phyloP scores from a whole-genome alignment of 2,888 invertebrate genomes.

The Gymnocheta viridis region DNA sequence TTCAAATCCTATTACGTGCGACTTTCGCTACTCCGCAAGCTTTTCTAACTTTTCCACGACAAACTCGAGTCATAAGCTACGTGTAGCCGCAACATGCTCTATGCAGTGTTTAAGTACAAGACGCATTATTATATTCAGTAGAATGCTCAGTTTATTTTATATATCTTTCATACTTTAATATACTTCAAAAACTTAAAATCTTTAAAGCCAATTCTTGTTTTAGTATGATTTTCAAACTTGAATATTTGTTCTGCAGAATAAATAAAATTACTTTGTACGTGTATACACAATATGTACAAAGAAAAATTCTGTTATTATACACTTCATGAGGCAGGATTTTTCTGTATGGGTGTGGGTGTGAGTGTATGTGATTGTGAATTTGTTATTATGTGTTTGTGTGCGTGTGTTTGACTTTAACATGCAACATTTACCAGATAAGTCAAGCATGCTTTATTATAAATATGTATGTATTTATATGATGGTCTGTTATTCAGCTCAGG shows the following conservation, averaged over 20 bases:
- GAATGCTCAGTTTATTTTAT: neutral
- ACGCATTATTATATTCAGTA: no score
- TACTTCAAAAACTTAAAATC: neutral
- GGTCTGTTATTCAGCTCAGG: constrained; percentile 57
- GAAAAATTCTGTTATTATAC: no score
- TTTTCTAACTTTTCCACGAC: no score
- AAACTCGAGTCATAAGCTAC: no score
- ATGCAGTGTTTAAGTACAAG: no score
- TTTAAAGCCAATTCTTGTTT: neutral
- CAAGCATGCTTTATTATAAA: constrained; percentile 71
- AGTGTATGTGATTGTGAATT: neutral
- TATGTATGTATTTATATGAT: constrained; percentile 62
- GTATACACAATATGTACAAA: neutral
- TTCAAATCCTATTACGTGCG: no score
- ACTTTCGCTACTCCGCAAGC: no score
- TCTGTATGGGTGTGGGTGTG: neutral
- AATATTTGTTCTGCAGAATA: neutral
- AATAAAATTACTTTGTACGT: neutral
- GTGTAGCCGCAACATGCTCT: no score
- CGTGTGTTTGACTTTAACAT: constrained; percentile 52
- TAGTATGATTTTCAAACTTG: neutral
- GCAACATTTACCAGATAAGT: constrained; percentile 68
- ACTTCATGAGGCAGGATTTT: neutral
- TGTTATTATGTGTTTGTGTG: neutral
- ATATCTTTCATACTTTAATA: neutral